Evolutionary conservation across 2,888 invertebrate genomes (phyloP), one percentile per base, ranked within the genome.

Genomic region (Nymphalis c-album): DNA sequence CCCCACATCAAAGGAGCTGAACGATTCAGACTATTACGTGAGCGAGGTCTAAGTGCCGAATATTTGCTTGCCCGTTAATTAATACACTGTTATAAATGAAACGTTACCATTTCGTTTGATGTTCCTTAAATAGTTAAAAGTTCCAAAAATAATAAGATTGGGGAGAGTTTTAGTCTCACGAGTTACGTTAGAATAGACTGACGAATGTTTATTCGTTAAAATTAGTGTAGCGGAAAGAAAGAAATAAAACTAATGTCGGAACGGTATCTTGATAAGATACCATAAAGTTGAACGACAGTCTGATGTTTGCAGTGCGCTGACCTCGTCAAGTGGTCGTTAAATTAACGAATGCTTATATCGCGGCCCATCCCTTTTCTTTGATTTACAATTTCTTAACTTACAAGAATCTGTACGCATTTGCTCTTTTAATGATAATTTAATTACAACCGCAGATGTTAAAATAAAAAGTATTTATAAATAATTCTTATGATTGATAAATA

Each of bases 231-330:
- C 76, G 79, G 79, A 81, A 81, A 80, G 71, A 73, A 77, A 79
- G 77, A 79, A 79, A 79, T 85, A 84, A 85, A 85, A 82, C 59
- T 81, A 76, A 80, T 78, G 80, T 82, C 67, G 77, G 77, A 85
- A 86, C 84, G 84, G 84, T 85, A 85, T 81, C 82, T 85, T 85
- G 84, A 85, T 86, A 85, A 84, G 84, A 86, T 83, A 85, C 83
- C 81, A 85, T 86, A 86, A 89, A 89, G 77, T 78, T 76, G 77
- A 67, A 60, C 47, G 63, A 81, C 84, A 78, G 76, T 77, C 73
- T 78, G 75, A 74, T 80, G 81, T 83, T 84, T 81, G 79, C 81
- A 75, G 86, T 83, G 78, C 86, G 80, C 80, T 87, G 86, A 87
- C 87, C 86, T 82, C 84, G 67, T 71, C 73, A 73, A 79, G 78